Base-by-base conservation (phyloP, 1,140 invertebrate genomes). In the Tetramorium simillimum region DNA sequence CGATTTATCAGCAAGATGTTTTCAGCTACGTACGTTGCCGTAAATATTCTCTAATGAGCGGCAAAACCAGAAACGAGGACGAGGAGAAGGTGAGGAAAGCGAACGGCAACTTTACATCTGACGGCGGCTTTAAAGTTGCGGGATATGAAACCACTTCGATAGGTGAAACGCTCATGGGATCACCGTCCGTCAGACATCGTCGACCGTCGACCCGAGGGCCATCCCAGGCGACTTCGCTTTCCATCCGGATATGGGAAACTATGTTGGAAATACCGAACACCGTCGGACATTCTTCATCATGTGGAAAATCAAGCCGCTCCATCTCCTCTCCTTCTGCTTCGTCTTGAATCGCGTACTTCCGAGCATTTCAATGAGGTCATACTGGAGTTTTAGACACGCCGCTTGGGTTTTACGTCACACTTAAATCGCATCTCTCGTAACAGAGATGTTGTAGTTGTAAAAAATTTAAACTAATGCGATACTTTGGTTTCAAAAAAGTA, bases 111-210 rank as follows among this genome's bases (percentile, higher is more conserved):
- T 93, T 93, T 91, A 91, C 90, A 87, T 90, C 86, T 88, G 92
- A 92, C 90, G 86, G 86, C 72, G 91, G 87, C 90, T 92, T 92
- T 93, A 93, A 93, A 93, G 88, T 93, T 91, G 86, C 63, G 70
- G 89, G 92, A 92, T 91, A 92, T 91, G 91, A 93, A 92, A 92
- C 86, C 90, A 89, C 69, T 90, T 87, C 88, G 90, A 92, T 93
- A 91, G 90, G 84, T 88, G 89, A 73, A 92, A 90, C 85, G 88
- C 92, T 92, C 91, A 69, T 58, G 92, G 88, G 91, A 92, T 89
- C 70, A 60, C 84, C 88, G 82, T 85, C 67, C 69, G 80, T 33
- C 62, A 65, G 62, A 77, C 77, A 86, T 89, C 60, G 82, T 85
- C 75, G 65, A 86, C 24, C 60, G 82, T 85, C 75, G 65, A 86